phyloP scores from a whole-genome alignment of 2,888 invertebrate species.

The Sarcophaga variegata region DNA sequence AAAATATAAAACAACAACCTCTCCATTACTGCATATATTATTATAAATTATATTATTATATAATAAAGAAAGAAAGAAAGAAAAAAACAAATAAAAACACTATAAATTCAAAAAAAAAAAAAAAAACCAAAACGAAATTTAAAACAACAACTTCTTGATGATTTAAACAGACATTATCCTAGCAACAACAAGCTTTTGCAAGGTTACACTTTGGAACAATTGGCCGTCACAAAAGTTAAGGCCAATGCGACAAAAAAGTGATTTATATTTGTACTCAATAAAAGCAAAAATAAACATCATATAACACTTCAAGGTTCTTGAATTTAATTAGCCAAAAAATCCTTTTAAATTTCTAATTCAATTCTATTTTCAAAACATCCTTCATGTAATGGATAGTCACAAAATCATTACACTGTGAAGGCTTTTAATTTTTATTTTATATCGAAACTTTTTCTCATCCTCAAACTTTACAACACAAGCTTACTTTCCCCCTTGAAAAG shows the following conservation, averaged over 20 bases:
- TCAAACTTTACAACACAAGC: too few species aligned
- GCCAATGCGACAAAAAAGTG: constrained; percentile 8
- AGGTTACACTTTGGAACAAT: constrained; percentile 45
- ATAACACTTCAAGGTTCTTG: too few species aligned
- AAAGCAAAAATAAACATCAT: not conserved
- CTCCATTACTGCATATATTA: constrained; percentile 70
- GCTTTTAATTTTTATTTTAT: too few species aligned
- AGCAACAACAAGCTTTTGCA: constrained; percentile 6
- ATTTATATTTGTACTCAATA: constrained; percentile 35
- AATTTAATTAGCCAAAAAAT: too few species aligned
- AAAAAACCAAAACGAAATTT: constrained; percentile 20
- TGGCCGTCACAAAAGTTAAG: not conserved
- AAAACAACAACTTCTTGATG: constrained; percentile 30
- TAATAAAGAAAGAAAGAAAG: constrained; percentile 77
- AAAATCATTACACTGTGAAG: too few species aligned
- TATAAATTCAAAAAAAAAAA: constrained; percentile 35
- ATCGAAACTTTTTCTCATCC: too few species aligned
- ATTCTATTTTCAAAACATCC: too few species aligned
- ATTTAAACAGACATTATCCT: constrained; percentile 27
- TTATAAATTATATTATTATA: constrained; percentile 78
- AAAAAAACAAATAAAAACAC: constrained; percentile 75
- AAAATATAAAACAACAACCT: constrained; percentile 51
- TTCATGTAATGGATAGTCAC: too few species aligned
- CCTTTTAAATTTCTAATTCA: too few species aligned
- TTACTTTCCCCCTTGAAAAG: too few species aligned